Evolutionary conservation across 2,113 vertebrate species (phyloP), one percentile per base, ranked within the genome.

Genomic region (Sapayoa aenigma): DNA sequence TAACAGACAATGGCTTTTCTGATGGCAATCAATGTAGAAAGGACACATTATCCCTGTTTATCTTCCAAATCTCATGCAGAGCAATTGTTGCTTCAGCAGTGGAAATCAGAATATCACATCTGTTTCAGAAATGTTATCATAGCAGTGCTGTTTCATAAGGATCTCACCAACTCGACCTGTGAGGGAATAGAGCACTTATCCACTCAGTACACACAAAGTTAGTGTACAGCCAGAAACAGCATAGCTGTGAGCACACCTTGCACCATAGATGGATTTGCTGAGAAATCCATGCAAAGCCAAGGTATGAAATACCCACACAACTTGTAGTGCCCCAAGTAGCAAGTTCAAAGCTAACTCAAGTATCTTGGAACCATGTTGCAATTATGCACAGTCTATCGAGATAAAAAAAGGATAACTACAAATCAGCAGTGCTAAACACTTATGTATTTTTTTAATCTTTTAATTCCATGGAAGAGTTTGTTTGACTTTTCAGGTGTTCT

Each of bases 81-180:
- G 13, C 65, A 80, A 47, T 39, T 49, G 39, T 41, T 72, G 18
- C 14, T 52, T 69, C 59, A 73, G 67, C 37, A 58, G n/a, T 27
- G 25, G 50, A 86, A 95, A 23, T 7, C 28, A 59, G 52, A 69
- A 44, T 8, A 44, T 41, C 23, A 33, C 2, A 3, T 15, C 27
- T 12, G 0, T 60, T 68, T 39, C 5, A 3, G 52, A 68, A 76
- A 15, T 30, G 1, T 63, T 55, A 46, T 28, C 1, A 0, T 33
- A 27, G 12, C 12, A 52, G 52, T 14, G 41, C 16, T 65, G 33
- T 41, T 74, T 47, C 14, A 25, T 14, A 42, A 31, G 39, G 23
- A 9, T 25, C 37, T 66, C 65, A 69, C 11, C 37, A 49, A 23
- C 24, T 19, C 1, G 0, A 66, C 37, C 12, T 39, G 5, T 18